Evolutionary conservation across 2,797 vertebrate genomes (phyloP).

Genomic region (Crocidura indochinensis): DNA sequence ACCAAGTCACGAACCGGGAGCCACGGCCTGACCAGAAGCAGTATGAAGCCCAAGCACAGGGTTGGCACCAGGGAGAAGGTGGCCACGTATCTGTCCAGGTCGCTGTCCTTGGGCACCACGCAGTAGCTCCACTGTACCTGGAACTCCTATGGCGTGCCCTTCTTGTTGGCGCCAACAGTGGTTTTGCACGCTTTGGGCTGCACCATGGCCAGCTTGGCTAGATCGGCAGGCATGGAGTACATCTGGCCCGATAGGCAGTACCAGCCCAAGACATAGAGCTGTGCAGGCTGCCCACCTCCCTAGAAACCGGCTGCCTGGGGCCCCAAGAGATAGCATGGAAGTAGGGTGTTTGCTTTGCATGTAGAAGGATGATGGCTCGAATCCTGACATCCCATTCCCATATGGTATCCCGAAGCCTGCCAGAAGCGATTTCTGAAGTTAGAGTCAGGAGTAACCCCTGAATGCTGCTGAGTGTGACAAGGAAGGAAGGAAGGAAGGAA

Average conservation of each 20-base stretch:
- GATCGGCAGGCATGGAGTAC: slow-evolving; percentile 96
- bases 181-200: slow-evolving; percentile 94
- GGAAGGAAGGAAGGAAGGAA: too few species aligned
- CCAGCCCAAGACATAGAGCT: slow-evolving; percentile 97
- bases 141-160: slow-evolving; percentile 97
- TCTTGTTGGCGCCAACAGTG: slow-evolving; percentile 95
- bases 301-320: slow-evolving; percentile 94
- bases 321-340: too few species aligned
- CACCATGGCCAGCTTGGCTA: slow-evolving; percentile 96
- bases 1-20: slow-evolving; percentile 93
- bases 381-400: too few species aligned
- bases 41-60: slow-evolving; percentile 94
- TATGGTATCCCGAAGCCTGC: too few species aligned
- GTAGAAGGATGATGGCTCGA: too few species aligned
- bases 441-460: too few species aligned
- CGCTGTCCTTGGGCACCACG: slow-evolving; percentile 95
- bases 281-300: slow-evolving; percentile 92
- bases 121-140: slow-evolving; percentile 95
- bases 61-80: slow-evolving; percentile 96
- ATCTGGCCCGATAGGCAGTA: slow-evolving; percentile 98
- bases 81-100: slow-evolving; percentile 96
- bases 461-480: too few species aligned
- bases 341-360: too few species aligned
- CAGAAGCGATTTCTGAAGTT: too few species aligned
- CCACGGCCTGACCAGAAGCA: slow-evolving; percentile 95